Evolutionary conservation across 2,113 vertebrate genomes (phyloP).

Genomic region (Argyrosomus japonicus): DNA sequence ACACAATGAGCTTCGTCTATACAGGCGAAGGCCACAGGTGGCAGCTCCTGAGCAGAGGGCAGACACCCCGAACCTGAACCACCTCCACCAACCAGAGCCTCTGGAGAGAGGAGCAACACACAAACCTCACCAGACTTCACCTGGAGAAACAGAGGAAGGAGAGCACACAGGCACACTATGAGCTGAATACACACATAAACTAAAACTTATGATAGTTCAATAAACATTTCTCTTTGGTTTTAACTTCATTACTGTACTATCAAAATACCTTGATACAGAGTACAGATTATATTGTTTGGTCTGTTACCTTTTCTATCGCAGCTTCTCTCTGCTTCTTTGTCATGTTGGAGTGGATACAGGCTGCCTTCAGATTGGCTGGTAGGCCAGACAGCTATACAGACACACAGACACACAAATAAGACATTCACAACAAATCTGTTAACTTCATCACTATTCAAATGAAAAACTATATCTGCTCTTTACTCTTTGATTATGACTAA

Average conservation of each 20-base stretch:
- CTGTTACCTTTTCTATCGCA: slow-evolving; percentile 87
- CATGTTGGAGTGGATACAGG: slow-evolving; percentile 94
- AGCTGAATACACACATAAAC: too few relatives aligned
- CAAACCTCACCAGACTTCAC: slow-evolving; percentile 87
- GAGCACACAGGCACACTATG: not conserved
- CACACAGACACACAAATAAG: slow-evolving; percentile 1
- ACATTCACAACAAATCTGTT: not conserved
- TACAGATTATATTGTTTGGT: too few relatives aligned
- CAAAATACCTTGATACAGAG: not conserved
- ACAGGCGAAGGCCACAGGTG: slow-evolving; percentile 92
- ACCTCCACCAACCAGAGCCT: slow-evolving; percentile 87
- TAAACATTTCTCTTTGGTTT: not conserved
- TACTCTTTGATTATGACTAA: not conserved
- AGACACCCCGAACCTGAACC: slow-evolving; percentile 73
- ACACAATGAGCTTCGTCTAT: slow-evolving; percentile 95
- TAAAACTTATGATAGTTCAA: not conserved
- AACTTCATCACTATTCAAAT: not conserved
- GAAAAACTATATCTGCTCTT: not conserved
- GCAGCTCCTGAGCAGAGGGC: slow-evolving; percentile 84
- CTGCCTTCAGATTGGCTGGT: slow-evolving; percentile 86
- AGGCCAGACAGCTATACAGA: slow-evolving; percentile 86
- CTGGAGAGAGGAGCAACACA: slow-evolving; percentile 90
- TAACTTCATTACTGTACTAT: not conserved
- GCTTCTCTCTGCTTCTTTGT: slow-evolving; percentile 86
- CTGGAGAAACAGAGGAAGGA: slow-evolving; percentile 68